Conservation (phyloP, 2,797 vertebrate species). For the Apodemus agrarius region DNA sequence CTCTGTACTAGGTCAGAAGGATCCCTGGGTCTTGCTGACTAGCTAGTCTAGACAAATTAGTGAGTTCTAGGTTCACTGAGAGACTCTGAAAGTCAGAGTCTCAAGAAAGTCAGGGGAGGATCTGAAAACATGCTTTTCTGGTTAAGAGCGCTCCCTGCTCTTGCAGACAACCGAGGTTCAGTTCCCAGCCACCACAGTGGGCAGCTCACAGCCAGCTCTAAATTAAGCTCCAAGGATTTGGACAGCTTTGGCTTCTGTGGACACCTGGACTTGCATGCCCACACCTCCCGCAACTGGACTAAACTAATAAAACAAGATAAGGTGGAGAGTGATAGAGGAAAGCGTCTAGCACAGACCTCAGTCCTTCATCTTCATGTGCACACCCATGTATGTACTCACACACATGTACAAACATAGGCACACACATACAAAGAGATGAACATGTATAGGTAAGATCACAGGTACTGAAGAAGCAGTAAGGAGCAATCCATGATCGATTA, state of each 20-base stretch:
- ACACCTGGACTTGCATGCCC: not conserved
- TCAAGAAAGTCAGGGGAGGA: not conserved
- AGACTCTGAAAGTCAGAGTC: too few species aligned
- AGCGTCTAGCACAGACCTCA: not conserved
- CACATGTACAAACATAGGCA: not conserved
- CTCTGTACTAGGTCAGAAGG: not conserved
- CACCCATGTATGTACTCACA: too few species aligned
- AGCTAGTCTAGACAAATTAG: not conserved
- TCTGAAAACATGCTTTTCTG: not conserved
- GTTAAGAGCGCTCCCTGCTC: not conserved
- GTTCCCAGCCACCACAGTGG: not conserved
- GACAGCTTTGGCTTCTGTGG: not conserved
- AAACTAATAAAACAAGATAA: not conserved
- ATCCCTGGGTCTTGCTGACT: not conserved
- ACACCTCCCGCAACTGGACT: not conserved
- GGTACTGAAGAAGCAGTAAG: not conserved
- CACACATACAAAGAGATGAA: not conserved
- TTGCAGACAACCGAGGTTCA: not conserved
- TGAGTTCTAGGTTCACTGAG: not conserved
- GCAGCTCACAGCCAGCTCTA: not conserved
- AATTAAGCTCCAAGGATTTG: not conserved
- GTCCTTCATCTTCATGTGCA: not conserved
- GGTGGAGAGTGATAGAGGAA: not conserved
- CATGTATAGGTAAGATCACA: not conserved
- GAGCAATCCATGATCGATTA: not conserved